These are phyloP conservation scores for Dendroctonus valens DNA, from an alignment of 1,140 invertebrate genomes.

Conservation along the genomic window DNA sequence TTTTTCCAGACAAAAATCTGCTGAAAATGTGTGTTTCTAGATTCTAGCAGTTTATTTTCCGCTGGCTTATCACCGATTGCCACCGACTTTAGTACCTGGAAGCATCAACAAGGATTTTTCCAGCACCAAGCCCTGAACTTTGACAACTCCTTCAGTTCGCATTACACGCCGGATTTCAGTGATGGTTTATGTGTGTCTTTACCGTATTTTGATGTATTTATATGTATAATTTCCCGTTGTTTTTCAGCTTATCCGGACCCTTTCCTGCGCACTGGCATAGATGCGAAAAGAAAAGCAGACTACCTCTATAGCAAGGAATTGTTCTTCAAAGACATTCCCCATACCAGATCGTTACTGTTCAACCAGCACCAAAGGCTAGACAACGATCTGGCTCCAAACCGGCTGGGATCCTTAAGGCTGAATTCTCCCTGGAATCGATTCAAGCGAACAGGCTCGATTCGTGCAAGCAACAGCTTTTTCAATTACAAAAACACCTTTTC, in stretches of 20 bases:
- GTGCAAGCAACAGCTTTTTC: no score
- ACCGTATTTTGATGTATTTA: not conserved
- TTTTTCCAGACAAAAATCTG: no score
- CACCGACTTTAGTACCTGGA: no score
- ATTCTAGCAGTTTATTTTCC: no score
- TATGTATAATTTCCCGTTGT: slow-evolving; percentile 14
- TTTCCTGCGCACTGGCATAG: slow-evolving; percentile 40
- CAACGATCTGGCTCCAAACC: slow-evolving; percentile 58
- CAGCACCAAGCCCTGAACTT: no score
- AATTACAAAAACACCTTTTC: no score
- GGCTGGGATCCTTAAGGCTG: slow-evolving; percentile 59
- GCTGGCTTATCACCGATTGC: no score
- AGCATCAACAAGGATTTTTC: no score
- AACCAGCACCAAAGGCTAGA: slow-evolving; percentile 59
- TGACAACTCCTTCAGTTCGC: no score
- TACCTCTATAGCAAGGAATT: slow-evolving; percentile 50
- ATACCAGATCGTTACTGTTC: slow-evolving; percentile 57
- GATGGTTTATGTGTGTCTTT: slow-evolving; percentile 37
- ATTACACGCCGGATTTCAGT: slow-evolving; percentile 38
- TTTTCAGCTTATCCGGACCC: slow-evolving; percentile 46
- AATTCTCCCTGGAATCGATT: slow-evolving; percentile 57
- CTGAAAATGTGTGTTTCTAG: no score
- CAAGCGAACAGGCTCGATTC: not conserved
- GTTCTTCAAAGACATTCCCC: slow-evolving; percentile 63
- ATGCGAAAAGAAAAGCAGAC: slow-evolving; percentile 38